Percentiles rank a stretch among this genome's conserved stretches.
Evolutionary conservation across 2,113 vertebrate genomes (phyloP).

Genomic region (Lampris incognitus): DNA sequence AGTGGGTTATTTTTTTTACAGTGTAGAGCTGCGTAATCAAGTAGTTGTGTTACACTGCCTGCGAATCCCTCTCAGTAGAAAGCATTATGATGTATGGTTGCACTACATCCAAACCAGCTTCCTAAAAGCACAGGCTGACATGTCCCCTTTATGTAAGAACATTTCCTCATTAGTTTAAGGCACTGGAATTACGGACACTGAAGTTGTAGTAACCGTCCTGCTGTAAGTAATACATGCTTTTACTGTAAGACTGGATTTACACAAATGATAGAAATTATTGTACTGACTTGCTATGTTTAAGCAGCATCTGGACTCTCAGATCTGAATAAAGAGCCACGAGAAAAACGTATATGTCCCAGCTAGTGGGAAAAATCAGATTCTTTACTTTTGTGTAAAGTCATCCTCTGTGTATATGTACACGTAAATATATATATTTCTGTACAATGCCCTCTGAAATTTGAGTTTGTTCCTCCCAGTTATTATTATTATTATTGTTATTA

Average conservation of each 20-base stretch:
- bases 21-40: not conserved
- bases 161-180: not conserved
- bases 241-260: not conserved
- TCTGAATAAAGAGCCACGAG: not conserved
- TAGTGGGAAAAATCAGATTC: not conserved
- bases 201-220: not conserved
- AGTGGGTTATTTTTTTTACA: too few relatives aligned
- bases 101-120: not conserved
- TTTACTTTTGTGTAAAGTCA: not conserved
- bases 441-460: constrained; percentile 42
- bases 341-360: not conserved
- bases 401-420: too few relatives aligned
- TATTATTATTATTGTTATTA: not conserved
- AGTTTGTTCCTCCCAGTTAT: not conserved
- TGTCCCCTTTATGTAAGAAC: not conserved
- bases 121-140: not conserved
- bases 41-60: not conserved
- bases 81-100: constrained; percentile 2
- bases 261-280: not conserved
- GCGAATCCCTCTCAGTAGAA: not conserved
- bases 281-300: too few relatives aligned
- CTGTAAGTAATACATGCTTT: not conserved
- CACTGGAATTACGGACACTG: not conserved
- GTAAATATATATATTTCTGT: not conserved
- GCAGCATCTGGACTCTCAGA: too few relatives aligned